Percentiles rank a stretch among this genome's conserved stretches.
These are phyloP conservation scores for Amphipoea oculea DNA, from an alignment of 2,888 invertebrate genomes.

Conservation along the genomic window DNA sequence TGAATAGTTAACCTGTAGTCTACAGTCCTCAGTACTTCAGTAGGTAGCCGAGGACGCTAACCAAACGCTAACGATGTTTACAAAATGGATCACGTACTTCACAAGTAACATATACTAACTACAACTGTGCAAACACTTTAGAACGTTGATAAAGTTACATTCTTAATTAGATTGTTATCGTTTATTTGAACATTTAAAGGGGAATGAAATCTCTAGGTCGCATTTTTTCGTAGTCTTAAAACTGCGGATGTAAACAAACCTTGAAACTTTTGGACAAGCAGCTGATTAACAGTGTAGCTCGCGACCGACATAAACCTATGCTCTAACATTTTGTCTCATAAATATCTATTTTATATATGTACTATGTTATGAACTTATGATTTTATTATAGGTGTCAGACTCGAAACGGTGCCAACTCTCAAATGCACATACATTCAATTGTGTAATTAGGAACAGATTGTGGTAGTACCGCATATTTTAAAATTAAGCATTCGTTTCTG, in stretches of 20 bases:
- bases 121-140: conserved; percentile 69
- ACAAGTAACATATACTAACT: conserved; percentile 73
- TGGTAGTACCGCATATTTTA: conserved; percentile 59
- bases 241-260: conserved; percentile 51
- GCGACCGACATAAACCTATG: conserved; percentile 23
- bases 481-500: conserved; percentile 62
- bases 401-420: conserved; percentile 70
- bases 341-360: conserved; percentile 31
- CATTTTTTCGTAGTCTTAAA: conserved; percentile 15
- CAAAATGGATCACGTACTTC: conserved; percentile 83
- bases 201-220: conserved; percentile 23
- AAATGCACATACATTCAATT: conserved; percentile 63
- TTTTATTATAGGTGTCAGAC: conserved; percentile 63
- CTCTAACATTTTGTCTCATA: conserved; percentile 19
- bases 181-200: conserved; percentile 7
- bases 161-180: conserved; percentile 56
- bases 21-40: conserved; percentile 23
- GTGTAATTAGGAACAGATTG: conserved; percentile 63
- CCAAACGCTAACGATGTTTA: conserved; percentile 83
- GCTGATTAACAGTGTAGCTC: conserved; percentile 24
- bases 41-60: conserved; percentile 71
- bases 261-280: conserved; percentile 33
- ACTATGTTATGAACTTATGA: conserved; percentile 59
- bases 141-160: conserved; percentile 59
- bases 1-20: conserved; percentile 53